Conservation (phyloP, 2,113 vertebrate species). For the Diadophis punctatus region DNA sequence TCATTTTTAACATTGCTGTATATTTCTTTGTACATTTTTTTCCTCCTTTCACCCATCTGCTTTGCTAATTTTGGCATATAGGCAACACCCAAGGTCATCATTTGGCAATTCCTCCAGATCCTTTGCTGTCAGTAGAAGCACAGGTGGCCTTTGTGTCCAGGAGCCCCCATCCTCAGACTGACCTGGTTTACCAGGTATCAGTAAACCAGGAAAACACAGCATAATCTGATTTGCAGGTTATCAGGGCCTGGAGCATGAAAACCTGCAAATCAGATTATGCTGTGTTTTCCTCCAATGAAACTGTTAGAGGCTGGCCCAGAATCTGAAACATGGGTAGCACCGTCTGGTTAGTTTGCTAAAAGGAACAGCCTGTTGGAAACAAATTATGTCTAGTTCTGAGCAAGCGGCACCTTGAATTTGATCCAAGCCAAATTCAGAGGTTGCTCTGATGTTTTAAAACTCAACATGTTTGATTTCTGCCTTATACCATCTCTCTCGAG, state of each 20-base stretch:
- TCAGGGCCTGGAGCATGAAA: not conserved
- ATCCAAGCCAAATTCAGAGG: not conserved
- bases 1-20: not conserved
- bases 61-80: not conserved
- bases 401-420: not conserved
- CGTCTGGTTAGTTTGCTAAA: not conserved
- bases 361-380: not conserved
- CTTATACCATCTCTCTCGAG: not conserved
- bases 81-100: not conserved
- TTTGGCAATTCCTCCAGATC: not conserved
- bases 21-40: not conserved
- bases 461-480: not conserved
- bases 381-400: not conserved
- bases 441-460: not conserved
- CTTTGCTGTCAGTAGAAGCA: not conserved
- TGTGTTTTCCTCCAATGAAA: not conserved
- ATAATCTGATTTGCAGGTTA: no score
- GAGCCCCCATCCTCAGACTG: not conserved
- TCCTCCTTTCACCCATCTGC: not conserved
- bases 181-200: not conserved
- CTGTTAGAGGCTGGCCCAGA: not conserved
- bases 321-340: not conserved
- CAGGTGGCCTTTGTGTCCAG: not conserved
- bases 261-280: not conserved
- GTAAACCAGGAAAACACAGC: no score